Evolutionary conservation across 2,888 invertebrate species (phyloP).

Genomic region (Bibio marci): DNA sequence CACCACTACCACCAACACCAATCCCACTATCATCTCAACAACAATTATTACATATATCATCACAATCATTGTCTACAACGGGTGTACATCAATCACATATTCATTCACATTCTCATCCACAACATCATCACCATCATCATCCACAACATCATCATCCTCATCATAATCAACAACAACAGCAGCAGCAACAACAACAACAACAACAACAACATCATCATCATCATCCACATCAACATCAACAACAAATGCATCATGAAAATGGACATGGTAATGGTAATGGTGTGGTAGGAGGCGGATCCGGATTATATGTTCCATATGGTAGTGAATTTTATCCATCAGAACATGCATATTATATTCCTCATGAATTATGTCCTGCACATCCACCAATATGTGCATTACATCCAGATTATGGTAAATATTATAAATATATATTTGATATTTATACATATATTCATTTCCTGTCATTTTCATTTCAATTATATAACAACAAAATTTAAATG

Average conservation of each 20-base stretch:
- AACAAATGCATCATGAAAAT: conserved; percentile 6
- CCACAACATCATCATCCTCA: conserved; percentile 1
- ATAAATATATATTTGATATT: conserved; percentile 2
- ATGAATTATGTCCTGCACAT: conserved; percentile 39
- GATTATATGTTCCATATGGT: conserved; percentile 26
- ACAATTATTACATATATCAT: background rate
- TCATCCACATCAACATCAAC: conserved; percentile 4
- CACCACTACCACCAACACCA: background rate
- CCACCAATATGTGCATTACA: conserved; percentile 58
- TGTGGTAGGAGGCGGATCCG: conserved; percentile 7
- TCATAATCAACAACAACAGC: background rate
- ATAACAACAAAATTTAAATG: too few relatives aligned
- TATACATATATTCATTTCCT: background rate
- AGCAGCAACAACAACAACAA: conserved; percentile 2
- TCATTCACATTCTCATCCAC: conserved; percentile 1
- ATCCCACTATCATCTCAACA: background rate
- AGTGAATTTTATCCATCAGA: conserved; percentile 27
- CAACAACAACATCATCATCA: conserved; percentile 4
- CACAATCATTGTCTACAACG: background rate
- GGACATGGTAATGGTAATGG: conserved; percentile 1
- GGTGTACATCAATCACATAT: conserved; percentile 1
- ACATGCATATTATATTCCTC: conserved; percentile 23
- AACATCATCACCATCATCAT: conserved; percentile 3
- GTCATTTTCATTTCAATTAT: too few relatives aligned
- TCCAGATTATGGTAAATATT: conserved; percentile 50